phyloP scores from a whole-genome alignment of 2,797 vertebrate species.

The Arremon brunneinucha region DNA sequence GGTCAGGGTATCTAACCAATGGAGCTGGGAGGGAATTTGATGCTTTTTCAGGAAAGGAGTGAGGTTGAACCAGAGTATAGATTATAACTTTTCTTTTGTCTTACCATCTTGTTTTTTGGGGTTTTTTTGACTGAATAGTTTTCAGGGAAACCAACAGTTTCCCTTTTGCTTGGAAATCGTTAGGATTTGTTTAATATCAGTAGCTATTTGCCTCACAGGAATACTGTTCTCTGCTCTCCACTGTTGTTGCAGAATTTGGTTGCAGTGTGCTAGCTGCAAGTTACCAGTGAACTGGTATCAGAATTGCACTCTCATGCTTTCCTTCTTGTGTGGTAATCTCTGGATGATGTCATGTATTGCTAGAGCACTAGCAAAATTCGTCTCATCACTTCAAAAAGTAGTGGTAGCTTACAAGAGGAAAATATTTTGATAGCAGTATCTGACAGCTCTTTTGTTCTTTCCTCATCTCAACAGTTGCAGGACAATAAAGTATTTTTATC shows the following conservation, averaged over 20 bases:
- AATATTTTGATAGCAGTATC: neutral
- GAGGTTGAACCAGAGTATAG: neutral
- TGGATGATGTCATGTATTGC: neutral
- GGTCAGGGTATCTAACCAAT: neutral
- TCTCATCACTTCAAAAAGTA: neutral
- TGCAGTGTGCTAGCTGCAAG: neutral
- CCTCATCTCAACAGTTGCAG: conserved; percentile 82
- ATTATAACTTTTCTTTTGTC: neutral
- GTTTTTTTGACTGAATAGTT: neutral
- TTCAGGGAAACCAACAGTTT: neutral
- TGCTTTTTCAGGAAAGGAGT: neutral
- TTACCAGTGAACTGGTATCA: neutral
- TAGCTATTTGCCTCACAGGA: neutral
- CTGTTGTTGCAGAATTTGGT: neutral
- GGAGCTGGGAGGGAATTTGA: neutral
- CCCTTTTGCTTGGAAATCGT: neutral
- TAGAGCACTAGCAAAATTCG: neutral
- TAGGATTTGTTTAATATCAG: neutral
- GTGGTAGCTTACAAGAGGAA: neutral
- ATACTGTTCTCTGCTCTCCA: neutral
- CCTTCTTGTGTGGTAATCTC: neutral
- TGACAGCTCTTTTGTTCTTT: neutral
- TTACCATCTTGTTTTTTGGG: neutral
- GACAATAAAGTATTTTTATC: conserved; percentile 93
- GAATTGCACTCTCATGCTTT: neutral